Base-by-base conservation (phyloP, 23 tunicate genomes). In the Halocynthia roretzi region DNA sequence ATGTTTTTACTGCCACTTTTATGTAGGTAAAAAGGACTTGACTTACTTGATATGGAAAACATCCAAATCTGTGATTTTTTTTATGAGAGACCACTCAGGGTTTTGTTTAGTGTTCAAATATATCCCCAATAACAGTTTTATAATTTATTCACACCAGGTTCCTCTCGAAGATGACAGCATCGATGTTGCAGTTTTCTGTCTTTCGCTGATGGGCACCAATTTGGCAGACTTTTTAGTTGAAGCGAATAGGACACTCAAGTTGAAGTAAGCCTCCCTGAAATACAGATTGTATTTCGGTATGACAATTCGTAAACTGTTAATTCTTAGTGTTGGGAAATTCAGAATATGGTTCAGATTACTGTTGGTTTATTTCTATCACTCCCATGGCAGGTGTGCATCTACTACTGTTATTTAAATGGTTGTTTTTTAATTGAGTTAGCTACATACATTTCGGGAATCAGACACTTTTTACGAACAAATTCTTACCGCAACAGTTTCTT, bases 131-230 rank as follows among this genome's bases (percentile, higher is more conserved):
- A 71, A 71, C 14, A 44, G 12, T 49, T 14, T 52, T 53, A 48
- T 15, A 75, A 48, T 19, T 53, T 77, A 61, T 60, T 62, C 2
- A 11, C 2, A 20, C 0, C n/a, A 88, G 95, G 90, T 91, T 77
- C 97, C 97, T 6, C 62, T 91, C 49, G 71, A 66, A 52, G 58
- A 77, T 71, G 76, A 77, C 12, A 75, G 83, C 31, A 75, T 91
- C 58, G 91, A 91, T 85, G 78, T 85, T 77, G 97, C 71, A 51
- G 82, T 91, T 21, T 80, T 85, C 71, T 85, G 97, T 72, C 75
- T 91, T 5, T 71, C 97, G 10, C 64, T 91, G 56, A 91, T 91
- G 97, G 90, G 90, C 67, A 91, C 97, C 40, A 91, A 91, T 67
- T 56, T 71, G 56, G 58, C 61, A 10, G 87, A 91, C 9, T 83